Percentiles rank a stretch among this genome's conserved stretches.
Evolutionary conservation across 2,888 invertebrate genomes (phyloP).

Genomic region (Spilosoma lubricipeda): DNA sequence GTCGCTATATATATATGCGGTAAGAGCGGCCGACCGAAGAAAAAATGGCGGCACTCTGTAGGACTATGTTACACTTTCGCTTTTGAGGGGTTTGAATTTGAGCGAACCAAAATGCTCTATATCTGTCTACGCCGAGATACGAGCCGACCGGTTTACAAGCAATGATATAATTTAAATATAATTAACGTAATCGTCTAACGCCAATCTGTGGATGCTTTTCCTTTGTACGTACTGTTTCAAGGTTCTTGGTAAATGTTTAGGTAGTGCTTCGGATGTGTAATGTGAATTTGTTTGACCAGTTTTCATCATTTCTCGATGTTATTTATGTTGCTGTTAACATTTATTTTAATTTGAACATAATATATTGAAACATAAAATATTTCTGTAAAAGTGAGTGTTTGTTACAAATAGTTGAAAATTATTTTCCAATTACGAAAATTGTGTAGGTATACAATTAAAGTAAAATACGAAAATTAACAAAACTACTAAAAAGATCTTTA

Average conservation of each 20-base stretch:
- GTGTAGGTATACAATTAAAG: neutral
- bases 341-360: neutral
- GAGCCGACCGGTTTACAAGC: constrained; percentile 59
- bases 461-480: constrained; percentile 8
- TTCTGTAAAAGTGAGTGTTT: neutral
- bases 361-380: neutral
- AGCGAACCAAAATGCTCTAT: constrained; percentile 76
- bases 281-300: neutral
- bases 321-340: neutral
- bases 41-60: constrained; percentile 78
- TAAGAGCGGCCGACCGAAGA: constrained; percentile 82
- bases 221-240: constrained; percentile 46
- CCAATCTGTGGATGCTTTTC: constrained; percentile 51
- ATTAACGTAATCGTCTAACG: constrained; percentile 51
- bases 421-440: neutral
- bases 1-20: constrained; percentile 84
- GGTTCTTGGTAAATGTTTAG: constrained; percentile 38
- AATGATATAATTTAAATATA: constrained; percentile 57
- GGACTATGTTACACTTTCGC: constrained; percentile 86
- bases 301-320: neutral
- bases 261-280: constrained; percentile 22
- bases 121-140: constrained; percentile 62
- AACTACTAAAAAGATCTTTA: too few relatives aligned
- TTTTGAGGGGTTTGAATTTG: constrained; percentile 76
- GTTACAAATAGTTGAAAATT: neutral